These are phyloP conservation scores for Parasteatoda tepidariorum DNA, from an alignment of 1,140 invertebrate species.

Conservation along the genomic window DNA sequence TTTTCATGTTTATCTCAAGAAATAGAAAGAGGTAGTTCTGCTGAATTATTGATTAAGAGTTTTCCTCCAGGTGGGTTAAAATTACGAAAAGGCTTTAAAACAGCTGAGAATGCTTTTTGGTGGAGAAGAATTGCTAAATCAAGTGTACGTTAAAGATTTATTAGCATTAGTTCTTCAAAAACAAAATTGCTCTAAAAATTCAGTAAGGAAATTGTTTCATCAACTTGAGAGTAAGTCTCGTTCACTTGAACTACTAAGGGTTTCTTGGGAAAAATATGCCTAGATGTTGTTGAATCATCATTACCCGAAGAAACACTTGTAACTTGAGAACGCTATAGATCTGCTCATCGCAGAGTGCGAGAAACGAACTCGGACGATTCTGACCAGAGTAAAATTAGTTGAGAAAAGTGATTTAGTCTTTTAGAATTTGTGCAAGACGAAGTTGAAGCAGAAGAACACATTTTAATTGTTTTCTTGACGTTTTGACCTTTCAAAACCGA, in stretches of 20 bases:
- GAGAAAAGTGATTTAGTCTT: neutral
- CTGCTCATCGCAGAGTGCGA: neutral
- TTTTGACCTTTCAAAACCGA: constrained; percentile 1
- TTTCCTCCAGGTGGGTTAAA: constrained; percentile 1
- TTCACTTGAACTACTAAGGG: neutral
- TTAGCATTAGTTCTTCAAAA: constrained; percentile 59
- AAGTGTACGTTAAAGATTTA: constrained; percentile 50
- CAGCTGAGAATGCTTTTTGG: constrained; percentile 6
- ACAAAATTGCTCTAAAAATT: constrained; percentile 14
- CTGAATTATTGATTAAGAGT: constrained; percentile 56
- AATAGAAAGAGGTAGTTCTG: neutral
- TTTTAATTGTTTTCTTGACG: neutral
- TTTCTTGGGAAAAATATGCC: constrained; percentile 13
- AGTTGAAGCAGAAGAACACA: constrained; percentile 19
- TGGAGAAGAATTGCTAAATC: constrained; percentile 3
- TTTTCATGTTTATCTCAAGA: constrained; percentile 27
- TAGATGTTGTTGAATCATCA: constrained; percentile 6
- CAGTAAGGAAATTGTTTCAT: constrained; percentile 16
- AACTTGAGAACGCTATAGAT: constrained; percentile 4
- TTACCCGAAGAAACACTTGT: constrained; percentile 9
- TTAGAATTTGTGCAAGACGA: constrained; percentile 4
- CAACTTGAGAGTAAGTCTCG: neutral
- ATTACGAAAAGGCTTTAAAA: constrained; percentile 1
- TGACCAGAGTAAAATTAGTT: neutral
- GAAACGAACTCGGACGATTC: neutral